Conservation (phyloP, 2,797 vertebrate species). For the Hybognathus amarus region DNA sequence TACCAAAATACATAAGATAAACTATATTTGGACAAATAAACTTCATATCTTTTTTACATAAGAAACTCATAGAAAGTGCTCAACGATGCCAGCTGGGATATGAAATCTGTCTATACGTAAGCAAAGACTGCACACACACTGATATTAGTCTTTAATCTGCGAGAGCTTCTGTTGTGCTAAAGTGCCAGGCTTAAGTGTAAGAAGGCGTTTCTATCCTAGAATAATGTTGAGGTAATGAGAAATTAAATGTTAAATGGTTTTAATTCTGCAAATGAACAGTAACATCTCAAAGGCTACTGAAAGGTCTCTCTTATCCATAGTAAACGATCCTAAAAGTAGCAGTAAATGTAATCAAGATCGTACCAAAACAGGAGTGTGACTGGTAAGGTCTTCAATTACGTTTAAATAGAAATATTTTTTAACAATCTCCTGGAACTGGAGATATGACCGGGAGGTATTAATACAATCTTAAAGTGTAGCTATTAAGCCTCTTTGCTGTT, state of each 20-base stretch:
- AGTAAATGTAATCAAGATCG: background rate
- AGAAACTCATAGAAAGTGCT: background rate
- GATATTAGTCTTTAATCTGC: slow-evolving; percentile 4
- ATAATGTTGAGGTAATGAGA: background rate
- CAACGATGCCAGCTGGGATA: background rate
- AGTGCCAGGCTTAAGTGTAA: background rate
- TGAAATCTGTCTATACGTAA: background rate
- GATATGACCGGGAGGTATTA: slow-evolving; percentile 21
- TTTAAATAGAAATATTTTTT: slow-evolving; percentile 16
- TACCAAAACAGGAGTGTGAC: background rate
- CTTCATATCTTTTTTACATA: background rate
- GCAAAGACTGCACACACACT: background rate
- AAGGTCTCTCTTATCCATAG: background rate
- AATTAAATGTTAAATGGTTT: background rate
- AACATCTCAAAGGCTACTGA: background rate
- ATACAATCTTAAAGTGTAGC: slow-evolving; percentile 21
- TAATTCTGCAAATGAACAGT: background rate
- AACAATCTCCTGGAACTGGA: background rate
- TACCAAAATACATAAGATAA: background rate
- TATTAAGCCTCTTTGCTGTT: slow-evolving; percentile 24
- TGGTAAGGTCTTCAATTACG: background rate
- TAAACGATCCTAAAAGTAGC: background rate
- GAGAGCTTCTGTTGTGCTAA: slow-evolving; percentile 14
- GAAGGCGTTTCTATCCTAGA: background rate
- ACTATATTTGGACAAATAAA: background rate